Evolutionary conservation across 2,888 invertebrate species (phyloP).

Genomic region (Dichetophora obliterata): DNA sequence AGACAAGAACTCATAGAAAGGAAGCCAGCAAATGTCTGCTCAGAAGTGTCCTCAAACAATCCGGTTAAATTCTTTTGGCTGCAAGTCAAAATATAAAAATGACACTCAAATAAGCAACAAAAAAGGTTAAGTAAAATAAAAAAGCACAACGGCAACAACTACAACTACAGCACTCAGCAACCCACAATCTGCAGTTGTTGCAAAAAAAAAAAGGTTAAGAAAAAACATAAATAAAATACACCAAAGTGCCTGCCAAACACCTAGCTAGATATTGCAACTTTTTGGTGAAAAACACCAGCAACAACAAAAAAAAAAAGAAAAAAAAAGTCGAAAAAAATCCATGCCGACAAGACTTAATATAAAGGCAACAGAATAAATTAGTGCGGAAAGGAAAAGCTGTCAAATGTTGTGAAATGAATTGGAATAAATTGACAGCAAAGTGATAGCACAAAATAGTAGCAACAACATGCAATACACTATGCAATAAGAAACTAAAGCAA

Average conservation of each 20-base stretch:
- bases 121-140: constrained; percentile 1
- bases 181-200: too few species aligned
- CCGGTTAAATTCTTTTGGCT: constrained; percentile 13
- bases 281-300: too few species aligned
- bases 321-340: too few species aligned
- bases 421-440: constrained; percentile 31
- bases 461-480: too few species aligned
- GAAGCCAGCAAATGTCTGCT: too few species aligned
- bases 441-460: neutral
- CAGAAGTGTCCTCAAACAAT: too few species aligned
- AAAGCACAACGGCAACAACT: neutral
- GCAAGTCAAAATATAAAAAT: constrained; percentile 14
- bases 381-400: constrained; percentile 5
- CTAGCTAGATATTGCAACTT: too few species aligned
- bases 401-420: constrained; percentile 26
- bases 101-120: neutral
- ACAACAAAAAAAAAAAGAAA: too few species aligned
- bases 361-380: too few species aligned
- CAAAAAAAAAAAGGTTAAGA: neutral
- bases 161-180: neutral
- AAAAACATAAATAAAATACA: neutral
- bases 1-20: too few species aligned
- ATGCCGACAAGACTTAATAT: too few species aligned
- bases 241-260: neutral
- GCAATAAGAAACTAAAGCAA: neutral